Evolutionary conservation across 2,888 invertebrate species (phyloP), one percentile per base, ranked within the genome.

Genomic region (Ectropis crepuscularia): DNA sequence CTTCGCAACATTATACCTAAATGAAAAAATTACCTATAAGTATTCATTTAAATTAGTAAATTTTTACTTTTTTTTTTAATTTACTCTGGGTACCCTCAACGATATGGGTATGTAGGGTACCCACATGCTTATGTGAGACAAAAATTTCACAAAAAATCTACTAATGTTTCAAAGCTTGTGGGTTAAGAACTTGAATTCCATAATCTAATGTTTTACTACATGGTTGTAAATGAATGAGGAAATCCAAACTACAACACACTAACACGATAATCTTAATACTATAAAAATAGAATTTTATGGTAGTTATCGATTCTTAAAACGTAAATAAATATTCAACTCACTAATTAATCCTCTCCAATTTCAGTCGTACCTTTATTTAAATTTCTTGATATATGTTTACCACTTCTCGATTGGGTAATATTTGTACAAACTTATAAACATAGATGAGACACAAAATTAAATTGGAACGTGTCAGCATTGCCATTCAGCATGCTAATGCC

Each of bases 211-310:
- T 63, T 61, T 60, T 67, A 65, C 53, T 28, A 48, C 46, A 7
- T 42, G 43, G 53, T 57, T 53, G 55, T 67, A 67, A 71, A 67
- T 47, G 45, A 62, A 63, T 65, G 55, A 66, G 62, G 65, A 67
- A 65, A 61, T 59, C 42, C 37, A 60, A 67, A 61, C 62, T 60
- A 53, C 39, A 46, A 46, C 59, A 54, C 16, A 46, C 57, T 55
- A 55, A 68, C 62, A 68, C 62, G 70, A 49, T 66, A 63, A 71
- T 69, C 65, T 46, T 41, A 53, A 49, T 66, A 63, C 69, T 69
- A 64, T 46, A 38, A 53, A 55, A 63, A 70, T 63, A 68, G 63
- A 63, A 10, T 57, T 68, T 71, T 66, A 66, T 68, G 67, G 55
- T 61, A 53, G 66, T 66, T 68, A 69, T 63, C 59, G 59, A 55